These are phyloP conservation scores for Cephalopholis sonnerati DNA, from an alignment of 2,113 vertebrate genomes.

Conservation along the genomic window DNA sequence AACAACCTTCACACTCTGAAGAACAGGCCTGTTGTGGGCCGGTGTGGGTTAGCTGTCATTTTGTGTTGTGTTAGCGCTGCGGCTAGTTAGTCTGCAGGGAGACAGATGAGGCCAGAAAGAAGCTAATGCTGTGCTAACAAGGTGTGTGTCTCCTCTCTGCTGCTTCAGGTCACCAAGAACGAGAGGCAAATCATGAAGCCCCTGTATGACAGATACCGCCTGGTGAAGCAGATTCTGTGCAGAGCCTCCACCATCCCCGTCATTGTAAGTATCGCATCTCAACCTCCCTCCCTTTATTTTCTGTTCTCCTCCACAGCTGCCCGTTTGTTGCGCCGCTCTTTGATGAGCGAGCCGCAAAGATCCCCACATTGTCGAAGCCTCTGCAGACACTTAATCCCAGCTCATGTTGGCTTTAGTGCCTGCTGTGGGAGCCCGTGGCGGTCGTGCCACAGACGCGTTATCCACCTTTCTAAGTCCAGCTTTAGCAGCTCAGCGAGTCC, in stretches of 20 bases:
- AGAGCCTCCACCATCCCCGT: slow-evolving; percentile 93
- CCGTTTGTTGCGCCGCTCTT: neutral
- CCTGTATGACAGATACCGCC: slow-evolving; percentile 95
- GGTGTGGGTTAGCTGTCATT: slow-evolving; percentile 34
- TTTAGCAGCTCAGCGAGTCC: slow-evolving; percentile 50
- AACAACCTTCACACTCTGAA: slow-evolving; percentile 18
- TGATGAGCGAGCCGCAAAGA: slow-evolving; percentile 3
- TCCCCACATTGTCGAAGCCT: slow-evolving; percentile 32
- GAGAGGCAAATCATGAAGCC: slow-evolving; percentile 97
- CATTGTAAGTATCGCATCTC: slow-evolving; percentile 88
- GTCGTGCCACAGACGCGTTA: slow-evolving; percentile 28
- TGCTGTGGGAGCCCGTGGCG: slow-evolving; percentile 15
- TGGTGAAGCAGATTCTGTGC: slow-evolving; percentile 97
- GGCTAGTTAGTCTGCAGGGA: neutral
- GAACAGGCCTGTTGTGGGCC: neutral
- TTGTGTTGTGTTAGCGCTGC: slow-evolving; percentile 18
- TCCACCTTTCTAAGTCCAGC: slow-evolving; percentile 46
- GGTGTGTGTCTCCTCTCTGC: slow-evolving; percentile 5
- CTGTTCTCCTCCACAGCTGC: neutral
- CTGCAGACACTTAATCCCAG: slow-evolving; percentile 49
- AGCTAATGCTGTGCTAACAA: slow-evolving; percentile 19
- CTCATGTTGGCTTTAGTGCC: slow-evolving; percentile 27
- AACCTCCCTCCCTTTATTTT: neutral
- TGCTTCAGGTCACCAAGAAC: slow-evolving; percentile 89
- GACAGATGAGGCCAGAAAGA: neutral